Conservation (phyloP, 2,113 vertebrate genomes). For the Proteles cristata region DNA sequence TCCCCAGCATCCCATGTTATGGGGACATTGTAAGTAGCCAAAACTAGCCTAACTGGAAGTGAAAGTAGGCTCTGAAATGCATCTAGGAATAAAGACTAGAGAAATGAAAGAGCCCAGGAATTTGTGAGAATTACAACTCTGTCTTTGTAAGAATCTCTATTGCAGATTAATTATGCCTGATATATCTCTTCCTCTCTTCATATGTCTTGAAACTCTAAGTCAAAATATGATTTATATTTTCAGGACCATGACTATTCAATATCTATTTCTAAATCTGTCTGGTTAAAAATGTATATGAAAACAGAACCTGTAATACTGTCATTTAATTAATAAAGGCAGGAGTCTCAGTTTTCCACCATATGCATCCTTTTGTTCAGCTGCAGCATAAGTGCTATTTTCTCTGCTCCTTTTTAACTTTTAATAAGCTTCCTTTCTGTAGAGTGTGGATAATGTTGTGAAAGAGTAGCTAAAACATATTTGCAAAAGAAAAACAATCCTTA, state of each 20-base stretch:
- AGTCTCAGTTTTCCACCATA: slow-evolving; percentile 66
- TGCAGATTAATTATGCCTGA: slow-evolving; percentile 51
- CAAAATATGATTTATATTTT: slow-evolving; percentile 69
- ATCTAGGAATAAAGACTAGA: slow-evolving; percentile 40
- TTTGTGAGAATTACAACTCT: not conserved
- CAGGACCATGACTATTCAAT: slow-evolving; percentile 34
- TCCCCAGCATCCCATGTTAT: not conserved
- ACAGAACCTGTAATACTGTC: slow-evolving; percentile 53
- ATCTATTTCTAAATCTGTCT: slow-evolving; percentile 66
- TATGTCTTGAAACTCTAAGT: slow-evolving; percentile 60
- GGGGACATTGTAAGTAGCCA: slow-evolving; percentile 14
- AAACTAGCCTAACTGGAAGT: slow-evolving; percentile 38
- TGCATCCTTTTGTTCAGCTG: slow-evolving; percentile 68
- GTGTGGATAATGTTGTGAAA: slow-evolving; percentile 73
- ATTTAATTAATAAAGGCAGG: slow-evolving; percentile 71
- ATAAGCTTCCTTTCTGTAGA: slow-evolving; percentile 69
- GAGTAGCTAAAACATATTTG: slow-evolving; percentile 74
- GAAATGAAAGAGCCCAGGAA: slow-evolving; percentile 22
- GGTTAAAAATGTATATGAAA: slow-evolving; percentile 69
- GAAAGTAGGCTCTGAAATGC: slow-evolving; percentile 39
- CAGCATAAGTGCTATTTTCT: slow-evolving; percentile 70
- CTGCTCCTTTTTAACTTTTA: slow-evolving; percentile 75
- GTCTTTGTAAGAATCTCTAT: slow-evolving; percentile 33
- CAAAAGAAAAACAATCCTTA: slow-evolving; percentile 72
- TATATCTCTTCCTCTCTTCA: not conserved